Conservation (phyloP, 1,140 invertebrate species). For the Hirudo medicinalis region DNA sequence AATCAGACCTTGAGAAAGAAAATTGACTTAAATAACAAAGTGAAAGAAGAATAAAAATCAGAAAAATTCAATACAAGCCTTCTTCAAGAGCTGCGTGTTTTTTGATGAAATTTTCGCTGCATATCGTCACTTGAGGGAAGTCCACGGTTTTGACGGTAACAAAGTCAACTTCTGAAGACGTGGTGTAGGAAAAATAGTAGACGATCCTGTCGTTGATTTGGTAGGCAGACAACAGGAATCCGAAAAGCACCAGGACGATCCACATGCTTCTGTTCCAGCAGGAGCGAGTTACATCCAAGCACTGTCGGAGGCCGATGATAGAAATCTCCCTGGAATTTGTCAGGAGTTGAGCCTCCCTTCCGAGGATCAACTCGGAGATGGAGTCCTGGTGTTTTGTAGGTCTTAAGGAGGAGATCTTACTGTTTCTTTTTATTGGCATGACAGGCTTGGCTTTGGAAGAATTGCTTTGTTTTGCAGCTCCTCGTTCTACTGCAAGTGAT, state of each 20-base stretch:
- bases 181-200: constrained; percentile 10
- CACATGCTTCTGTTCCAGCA: constrained; percentile 2
- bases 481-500: no score
- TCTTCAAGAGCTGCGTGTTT: neutral
- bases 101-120: constrained; percentile 6
- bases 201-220: constrained; percentile 15
- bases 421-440: no score
- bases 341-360: no score
- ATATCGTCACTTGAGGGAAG: constrained; percentile 18
- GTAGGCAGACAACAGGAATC: neutral
- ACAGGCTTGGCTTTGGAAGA: no score
- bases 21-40: neutral
- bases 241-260: neutral
- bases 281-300: neutral
- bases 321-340: no score
- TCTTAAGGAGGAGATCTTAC: no score
- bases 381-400: no score
- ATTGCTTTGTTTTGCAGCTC: no score
- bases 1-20: neutral
- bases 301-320: neutral
- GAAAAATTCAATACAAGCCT: neutral
- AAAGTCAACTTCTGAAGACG: neutral
- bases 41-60: neutral
- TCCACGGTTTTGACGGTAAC: neutral
- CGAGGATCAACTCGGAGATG: no score